Conservation (phyloP, 2,113 vertebrate genomes). For the Sterrhoptilus dennistouni region DNA sequence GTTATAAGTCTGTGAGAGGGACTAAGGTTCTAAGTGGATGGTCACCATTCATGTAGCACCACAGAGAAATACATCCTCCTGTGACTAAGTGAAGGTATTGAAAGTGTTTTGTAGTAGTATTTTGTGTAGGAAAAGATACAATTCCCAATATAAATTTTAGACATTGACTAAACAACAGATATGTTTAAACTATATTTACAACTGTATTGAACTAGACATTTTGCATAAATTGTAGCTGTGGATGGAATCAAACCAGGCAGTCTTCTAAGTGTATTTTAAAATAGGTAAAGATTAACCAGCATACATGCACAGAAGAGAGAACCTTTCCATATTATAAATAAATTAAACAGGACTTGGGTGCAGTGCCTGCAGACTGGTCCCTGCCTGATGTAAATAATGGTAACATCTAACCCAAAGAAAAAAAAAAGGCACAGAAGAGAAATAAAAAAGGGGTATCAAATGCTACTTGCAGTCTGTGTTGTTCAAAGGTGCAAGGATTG, state of each 20-base stretch:
- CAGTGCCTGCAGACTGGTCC: not conserved
- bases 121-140: not conserved
- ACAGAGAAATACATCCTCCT: not conserved
- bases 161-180: not conserved
- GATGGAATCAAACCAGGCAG: not conserved
- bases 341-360: accelerated
- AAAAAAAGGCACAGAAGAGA: not conserved
- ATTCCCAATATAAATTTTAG: not conserved
- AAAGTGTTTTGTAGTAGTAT: not conserved
- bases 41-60: not conserved
- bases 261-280: not conserved
- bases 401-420: not conserved
- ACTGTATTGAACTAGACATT: not conserved
- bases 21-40: accelerated
- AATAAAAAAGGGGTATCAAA: not conserved
- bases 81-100: not conserved
- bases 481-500: not conserved
- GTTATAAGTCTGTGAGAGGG: not conserved
- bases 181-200: not conserved
- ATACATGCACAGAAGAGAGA: not conserved
- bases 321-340: not conserved
- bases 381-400: not conserved
- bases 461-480: not conserved
- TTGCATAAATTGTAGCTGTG: not conserved
- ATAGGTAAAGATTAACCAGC: not conserved